Evolutionary conservation across 2,113 vertebrate species (phyloP).

Genomic region (Leucosticte australis): DNA sequence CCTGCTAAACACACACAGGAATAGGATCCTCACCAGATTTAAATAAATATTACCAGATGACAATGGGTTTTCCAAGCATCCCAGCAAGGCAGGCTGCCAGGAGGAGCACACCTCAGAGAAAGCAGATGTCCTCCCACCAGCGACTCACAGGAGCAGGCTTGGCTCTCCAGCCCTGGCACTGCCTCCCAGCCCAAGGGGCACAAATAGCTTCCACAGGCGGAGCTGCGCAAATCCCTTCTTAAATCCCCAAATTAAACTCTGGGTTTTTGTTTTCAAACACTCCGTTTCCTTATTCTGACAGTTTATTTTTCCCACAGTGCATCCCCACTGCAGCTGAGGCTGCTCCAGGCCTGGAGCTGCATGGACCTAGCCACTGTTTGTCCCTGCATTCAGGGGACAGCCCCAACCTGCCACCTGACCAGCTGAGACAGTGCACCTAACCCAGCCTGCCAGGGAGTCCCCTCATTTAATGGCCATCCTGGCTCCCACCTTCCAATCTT

Average conservation of each 20-base stretch:
- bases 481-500: neutral
- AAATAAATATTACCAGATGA: neutral
- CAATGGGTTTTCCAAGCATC: neutral
- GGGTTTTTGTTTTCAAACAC: neutral
- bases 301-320: neutral
- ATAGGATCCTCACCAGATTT: neutral
- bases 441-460: neutral
- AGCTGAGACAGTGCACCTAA: neutral
- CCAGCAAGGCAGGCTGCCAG: neutral
- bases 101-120: neutral
- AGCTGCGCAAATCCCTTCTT: neutral
- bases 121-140: neutral
- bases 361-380: neutral
- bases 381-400: neutral
- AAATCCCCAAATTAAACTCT: neutral
- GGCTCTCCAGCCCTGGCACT: neutral
- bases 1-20: neutral
- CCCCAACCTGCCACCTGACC: neutral
- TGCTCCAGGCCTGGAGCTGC: neutral
- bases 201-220: neutral
- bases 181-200: neutral
- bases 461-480: rapidly evolving
- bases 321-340: neutral
- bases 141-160: neutral
- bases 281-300: neutral